A percentile compares a stretch with the other conserved stretches of the same genome.
phyloP scores from a whole-genome alignment of 2,113 vertebrate genomes.

The Bucco capensis region DNA sequence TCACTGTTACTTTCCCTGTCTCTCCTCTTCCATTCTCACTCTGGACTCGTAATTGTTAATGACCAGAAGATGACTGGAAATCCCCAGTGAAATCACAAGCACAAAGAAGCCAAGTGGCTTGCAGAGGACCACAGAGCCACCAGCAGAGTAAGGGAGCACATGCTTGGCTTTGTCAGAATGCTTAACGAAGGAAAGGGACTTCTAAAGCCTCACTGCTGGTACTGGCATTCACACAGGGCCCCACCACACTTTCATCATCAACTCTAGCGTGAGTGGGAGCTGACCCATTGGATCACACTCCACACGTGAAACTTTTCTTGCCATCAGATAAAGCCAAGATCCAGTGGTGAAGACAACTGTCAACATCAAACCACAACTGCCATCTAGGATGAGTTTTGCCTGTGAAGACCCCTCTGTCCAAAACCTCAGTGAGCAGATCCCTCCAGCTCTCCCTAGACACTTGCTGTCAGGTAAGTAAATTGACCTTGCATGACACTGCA shows the following conservation, averaged over 20 bases:
- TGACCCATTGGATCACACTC: not conserved
- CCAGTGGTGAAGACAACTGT: not conserved
- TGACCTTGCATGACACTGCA: not conserved
- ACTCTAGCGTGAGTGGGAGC: not conserved
- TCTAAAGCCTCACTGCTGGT: not conserved
- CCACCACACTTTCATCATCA: not conserved
- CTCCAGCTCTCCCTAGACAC: not conserved
- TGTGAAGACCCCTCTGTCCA: not conserved
- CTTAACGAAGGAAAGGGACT: not conserved
- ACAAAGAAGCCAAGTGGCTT: not conserved
- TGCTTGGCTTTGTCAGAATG: not conserved
- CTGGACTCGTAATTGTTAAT: not conserved
- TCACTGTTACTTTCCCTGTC: not conserved
- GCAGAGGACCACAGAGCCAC: not conserved
- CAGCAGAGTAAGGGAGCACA: not conserved
- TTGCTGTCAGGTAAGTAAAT: not conserved
- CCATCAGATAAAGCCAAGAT: not conserved
- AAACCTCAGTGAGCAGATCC: not conserved
- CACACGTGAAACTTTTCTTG: not conserved
- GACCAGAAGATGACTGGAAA: not conserved
- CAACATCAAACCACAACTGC: fast-evolving
- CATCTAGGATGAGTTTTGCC: not conserved
- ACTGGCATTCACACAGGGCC: fast-evolving
- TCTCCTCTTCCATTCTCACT: not conserved
- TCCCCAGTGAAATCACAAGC: not conserved